Evolutionary conservation across 1,140 invertebrate genomes (phyloP).

Genomic region (Brachionus angularis): DNA sequence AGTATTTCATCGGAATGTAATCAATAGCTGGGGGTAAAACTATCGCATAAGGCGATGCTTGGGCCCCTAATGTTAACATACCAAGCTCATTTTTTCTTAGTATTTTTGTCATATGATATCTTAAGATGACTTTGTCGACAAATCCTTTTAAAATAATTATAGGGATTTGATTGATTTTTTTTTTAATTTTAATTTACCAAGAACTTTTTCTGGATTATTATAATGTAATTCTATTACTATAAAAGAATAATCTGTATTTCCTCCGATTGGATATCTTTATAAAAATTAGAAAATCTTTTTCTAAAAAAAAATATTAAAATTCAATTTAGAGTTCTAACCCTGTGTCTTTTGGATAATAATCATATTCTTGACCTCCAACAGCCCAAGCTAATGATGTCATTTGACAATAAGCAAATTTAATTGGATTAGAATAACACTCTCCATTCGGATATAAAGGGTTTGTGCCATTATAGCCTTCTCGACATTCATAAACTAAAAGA

Average conservation of each 20-base stretch:
- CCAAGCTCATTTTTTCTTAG: neutral
- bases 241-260: neutral
- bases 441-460: neutral
- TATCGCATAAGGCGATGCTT: constrained; percentile 62
- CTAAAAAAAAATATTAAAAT: too few relatives aligned
- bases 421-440: constrained; percentile 1
- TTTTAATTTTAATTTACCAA: neutral
- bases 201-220: neutral
- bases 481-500: constrained; percentile 28
- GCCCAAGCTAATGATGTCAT: constrained; percentile 18
- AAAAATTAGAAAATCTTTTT: too few relatives aligned
- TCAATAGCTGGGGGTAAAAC: constrained; percentile 79
- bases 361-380: neutral
- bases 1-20: constrained; percentile 74
- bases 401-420: constrained; percentile 16
- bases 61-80: neutral
- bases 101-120: neutral
- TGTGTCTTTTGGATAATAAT: constrained; percentile 9
- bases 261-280: neutral
- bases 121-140: neutral
- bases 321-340: too few relatives aligned
- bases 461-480: constrained; percentile 11
- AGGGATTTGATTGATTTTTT: neutral
- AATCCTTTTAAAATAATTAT: neutral
- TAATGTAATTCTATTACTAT: neutral